A percentile compares a stretch with the other conserved stretches of the same genome.
phyloP scores from a whole-genome alignment of 2,797 vertebrate species.

The Trichosurus vulpecula region DNA sequence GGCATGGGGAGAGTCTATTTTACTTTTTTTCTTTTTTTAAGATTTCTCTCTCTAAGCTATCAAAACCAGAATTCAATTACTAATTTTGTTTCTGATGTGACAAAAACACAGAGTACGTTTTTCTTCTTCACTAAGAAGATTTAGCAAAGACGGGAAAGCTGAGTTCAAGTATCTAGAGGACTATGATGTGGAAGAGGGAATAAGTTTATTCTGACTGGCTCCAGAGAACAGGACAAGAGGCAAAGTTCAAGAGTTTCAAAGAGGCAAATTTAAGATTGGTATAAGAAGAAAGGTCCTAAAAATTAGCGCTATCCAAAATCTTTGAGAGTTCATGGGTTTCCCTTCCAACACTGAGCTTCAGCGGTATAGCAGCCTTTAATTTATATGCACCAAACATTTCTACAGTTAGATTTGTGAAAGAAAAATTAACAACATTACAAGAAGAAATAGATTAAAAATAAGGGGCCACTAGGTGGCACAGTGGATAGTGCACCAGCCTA shows the following conservation, averaged over 20 bases:
- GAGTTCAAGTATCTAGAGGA: not conserved
- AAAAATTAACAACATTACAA: not conserved
- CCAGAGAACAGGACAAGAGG: not conserved
- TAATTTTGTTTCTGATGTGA: not conserved
- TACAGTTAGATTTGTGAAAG: not conserved
- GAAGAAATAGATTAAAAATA: not conserved
- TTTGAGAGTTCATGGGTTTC: not conserved
- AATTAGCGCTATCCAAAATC: not conserved
- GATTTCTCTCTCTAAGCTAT: not conserved
- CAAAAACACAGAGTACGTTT: not conserved
- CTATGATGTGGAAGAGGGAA: not conserved
- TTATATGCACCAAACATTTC: not conserved
- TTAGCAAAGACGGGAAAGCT: not conserved
- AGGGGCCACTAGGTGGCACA: too few relatives aligned
- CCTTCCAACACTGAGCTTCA: not conserved
- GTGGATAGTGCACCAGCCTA: too few relatives aligned
- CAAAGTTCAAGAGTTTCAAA: not conserved
- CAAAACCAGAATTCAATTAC: not conserved
- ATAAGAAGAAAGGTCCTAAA: not conserved
- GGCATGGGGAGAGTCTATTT: not conserved
- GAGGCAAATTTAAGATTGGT: not conserved
- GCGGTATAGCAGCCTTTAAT: not conserved
- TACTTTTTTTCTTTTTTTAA: not conserved
- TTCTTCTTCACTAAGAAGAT: not conserved
- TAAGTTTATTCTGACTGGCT: not conserved